phyloP scores from a whole-genome alignment of 2,797 vertebrate genomes.

The Pangasius krempfi region DNA sequence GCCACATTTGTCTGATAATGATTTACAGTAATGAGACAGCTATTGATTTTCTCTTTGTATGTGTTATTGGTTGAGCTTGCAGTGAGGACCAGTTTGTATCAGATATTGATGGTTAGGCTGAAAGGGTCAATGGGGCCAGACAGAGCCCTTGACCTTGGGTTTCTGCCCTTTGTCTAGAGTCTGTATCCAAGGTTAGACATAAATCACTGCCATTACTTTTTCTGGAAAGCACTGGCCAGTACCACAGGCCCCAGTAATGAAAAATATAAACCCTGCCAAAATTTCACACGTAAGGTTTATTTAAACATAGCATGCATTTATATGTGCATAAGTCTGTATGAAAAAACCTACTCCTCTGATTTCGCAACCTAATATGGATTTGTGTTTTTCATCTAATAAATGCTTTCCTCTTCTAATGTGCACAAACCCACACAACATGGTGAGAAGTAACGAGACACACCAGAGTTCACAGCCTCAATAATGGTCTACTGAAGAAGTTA shows the following conservation, averaged over 20 bases:
- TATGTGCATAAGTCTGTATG: background rate
- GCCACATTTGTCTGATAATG: constrained; percentile 25
- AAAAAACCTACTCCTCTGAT: background rate
- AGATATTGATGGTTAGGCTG: constrained; percentile 14
- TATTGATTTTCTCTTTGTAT: constrained; percentile 36
- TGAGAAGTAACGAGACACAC: background rate
- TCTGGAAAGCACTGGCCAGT: background rate
- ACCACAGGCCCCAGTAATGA: background rate
- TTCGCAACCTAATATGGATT: background rate
- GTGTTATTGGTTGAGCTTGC: constrained; percentile 26
- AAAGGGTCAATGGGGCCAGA: constrained; percentile 38
- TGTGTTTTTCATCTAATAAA: background rate
- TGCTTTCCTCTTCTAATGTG: background rate
- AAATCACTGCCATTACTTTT: constrained; percentile 25
- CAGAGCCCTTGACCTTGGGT: constrained; percentile 41
- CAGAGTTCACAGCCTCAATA: background rate
- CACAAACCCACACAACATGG: background rate
- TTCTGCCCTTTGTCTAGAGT: constrained; percentile 21
- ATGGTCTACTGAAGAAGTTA: background rate
- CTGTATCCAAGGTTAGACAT: constrained; percentile 22
- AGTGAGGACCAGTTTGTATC: constrained; percentile 13
- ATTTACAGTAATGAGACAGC: constrained; percentile 39
- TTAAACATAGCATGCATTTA: background rate
- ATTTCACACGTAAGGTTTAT: background rate
- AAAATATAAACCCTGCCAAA: background rate